Evolutionary conservation across 2,113 vertebrate species (phyloP), one percentile per base, ranked within the genome.

Genomic region (Meriones unguiculatus): DNA sequence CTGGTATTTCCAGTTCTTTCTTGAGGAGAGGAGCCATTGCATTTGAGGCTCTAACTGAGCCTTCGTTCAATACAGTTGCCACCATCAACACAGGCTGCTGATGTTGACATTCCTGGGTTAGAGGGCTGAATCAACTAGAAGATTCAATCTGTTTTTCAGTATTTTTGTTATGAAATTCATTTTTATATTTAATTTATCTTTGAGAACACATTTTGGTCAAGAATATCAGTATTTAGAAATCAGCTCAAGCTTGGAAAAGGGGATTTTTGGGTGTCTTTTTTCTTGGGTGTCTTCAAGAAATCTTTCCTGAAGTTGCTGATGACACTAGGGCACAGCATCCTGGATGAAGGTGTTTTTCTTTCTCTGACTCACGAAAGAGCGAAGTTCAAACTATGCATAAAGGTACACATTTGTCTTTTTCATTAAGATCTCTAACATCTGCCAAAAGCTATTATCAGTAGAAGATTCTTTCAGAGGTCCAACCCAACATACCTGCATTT

Each of bases 161-260:
- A 38, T 94, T n/a, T 46, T 0, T 64, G 57, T 14, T 8, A 30
- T 38, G 32, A 30, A 25, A 82, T 41, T 59, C 18, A 80, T 88
- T 73, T 62, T 25, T 52, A n/a, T 41, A 84, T 80, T 87, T 94
- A 67, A 75, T 65, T 96, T 80, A 65, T 93, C 41, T 93, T 94
- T 20, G 75, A 76, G 59, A 93, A 89, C 1, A 30, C 46, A 38
- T 91, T 95, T 96, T 84, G 25, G 72, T 88, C 1, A 89, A 87
- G 92, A 93, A 72, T 94, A 64, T 46, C 7, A 92, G 22, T 65
- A 24, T 78, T 96, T 89, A 91, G 81, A 86, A 86, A 78, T 84
- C 80, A 54, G 11, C 62, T 91, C 89, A 89, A 90, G 20, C 5
- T 92, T 25, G 46, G n/a, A 65, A 88, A 18, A 94, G 24, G 13